These are phyloP conservation scores for Cephus cinctus DNA, from an alignment of 1,140 invertebrate genomes.

Conservation along the genomic window DNA sequence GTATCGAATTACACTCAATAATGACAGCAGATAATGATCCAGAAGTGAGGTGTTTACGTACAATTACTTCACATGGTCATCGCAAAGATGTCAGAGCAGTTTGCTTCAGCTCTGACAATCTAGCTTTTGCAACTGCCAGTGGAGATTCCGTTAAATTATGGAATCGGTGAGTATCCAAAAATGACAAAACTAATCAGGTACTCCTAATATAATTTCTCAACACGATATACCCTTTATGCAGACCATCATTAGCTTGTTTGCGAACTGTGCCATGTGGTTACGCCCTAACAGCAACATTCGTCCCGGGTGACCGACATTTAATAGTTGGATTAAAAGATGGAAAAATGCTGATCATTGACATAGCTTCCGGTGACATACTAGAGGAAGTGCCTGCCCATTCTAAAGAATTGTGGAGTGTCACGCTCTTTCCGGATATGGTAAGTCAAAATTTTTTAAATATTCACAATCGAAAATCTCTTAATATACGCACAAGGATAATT, in stretches of 20 bases:
- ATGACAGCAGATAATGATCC: constrained; percentile 53
- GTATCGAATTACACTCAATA: constrained; percentile 66
- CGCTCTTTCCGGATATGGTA: constrained; percentile 74
- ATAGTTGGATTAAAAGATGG: constrained; percentile 88
- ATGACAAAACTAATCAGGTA: background rate
- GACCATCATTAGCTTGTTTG: constrained; percentile 76
- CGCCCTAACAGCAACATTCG: constrained; percentile 76
- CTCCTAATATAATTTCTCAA: constrained; percentile 2
- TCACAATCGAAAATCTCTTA: constrained; percentile 15
- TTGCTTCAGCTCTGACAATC: constrained; percentile 87
- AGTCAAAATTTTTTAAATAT: constrained; percentile 23
- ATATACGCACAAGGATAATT: background rate
- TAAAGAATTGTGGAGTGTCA: constrained; percentile 75
- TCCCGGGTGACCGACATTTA: constrained; percentile 89
- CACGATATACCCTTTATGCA: constrained; percentile 42
- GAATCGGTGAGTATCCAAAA: constrained; percentile 70
- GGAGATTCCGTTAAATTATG: constrained; percentile 89
- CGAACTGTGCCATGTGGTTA: constrained; percentile 73
- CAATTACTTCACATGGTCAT: constrained; percentile 70
- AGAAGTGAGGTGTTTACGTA: constrained; percentile 56
- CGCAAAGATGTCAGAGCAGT: constrained; percentile 84
- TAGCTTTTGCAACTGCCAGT: constrained; percentile 82
- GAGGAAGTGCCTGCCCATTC: constrained; percentile 80
- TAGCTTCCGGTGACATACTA: constrained; percentile 74
- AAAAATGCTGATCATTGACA: constrained; percentile 82